phyloP scores from a whole-genome alignment of 2,113 vertebrate species.

The Cheirogaleus medius region DNA sequence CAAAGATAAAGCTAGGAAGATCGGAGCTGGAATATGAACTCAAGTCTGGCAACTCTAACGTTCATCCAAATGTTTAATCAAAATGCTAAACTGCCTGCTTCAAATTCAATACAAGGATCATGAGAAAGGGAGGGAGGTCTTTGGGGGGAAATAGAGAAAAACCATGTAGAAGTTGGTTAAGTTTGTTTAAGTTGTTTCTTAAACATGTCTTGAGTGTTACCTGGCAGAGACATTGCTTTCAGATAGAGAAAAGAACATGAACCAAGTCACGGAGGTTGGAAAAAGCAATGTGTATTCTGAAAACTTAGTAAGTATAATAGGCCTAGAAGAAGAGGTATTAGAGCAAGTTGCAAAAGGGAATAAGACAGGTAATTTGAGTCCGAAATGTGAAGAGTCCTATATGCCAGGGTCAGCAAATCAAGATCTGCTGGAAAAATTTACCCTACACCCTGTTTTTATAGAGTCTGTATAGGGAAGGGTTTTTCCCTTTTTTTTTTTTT shows the following conservation, averaged over 20 bases:
- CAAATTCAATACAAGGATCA: neutral
- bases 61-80: neutral
- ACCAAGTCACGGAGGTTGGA: neutral
- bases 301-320: neutral
- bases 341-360: neutral
- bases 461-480: neutral
- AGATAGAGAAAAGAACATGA: neutral
- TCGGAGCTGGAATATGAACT: neutral
- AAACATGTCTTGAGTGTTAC: neutral
- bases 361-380: neutral
- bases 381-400: neutral
- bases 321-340: neutral
- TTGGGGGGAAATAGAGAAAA: neutral
- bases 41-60: neutral
- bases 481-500: neutral
- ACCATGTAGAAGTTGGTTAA: neutral
- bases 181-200: neutral
- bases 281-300: slow-evolving; percentile 7
- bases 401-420: neutral
- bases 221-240: neutral
- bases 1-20: neutral
- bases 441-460: neutral
- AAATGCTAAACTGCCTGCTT: neutral
- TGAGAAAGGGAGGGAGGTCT: neutral
- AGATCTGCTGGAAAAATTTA: neutral